Conservation (phyloP, 2,888 invertebrate species). For the Entomobrya proxima region DNA sequence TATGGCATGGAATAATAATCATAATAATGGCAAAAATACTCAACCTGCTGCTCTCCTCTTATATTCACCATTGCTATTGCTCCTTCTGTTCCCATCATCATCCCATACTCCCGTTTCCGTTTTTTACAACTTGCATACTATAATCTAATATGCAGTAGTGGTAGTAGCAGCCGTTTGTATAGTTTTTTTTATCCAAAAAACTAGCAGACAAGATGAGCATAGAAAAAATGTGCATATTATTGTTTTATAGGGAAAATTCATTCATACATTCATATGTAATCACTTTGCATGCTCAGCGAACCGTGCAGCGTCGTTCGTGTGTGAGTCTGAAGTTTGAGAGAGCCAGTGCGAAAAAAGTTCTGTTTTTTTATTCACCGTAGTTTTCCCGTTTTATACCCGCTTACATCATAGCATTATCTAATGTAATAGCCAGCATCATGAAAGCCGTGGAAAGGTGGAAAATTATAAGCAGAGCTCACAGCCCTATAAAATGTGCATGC, state of each 20-base stretch:
- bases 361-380: not conserved
- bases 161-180: no score
- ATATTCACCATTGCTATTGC: not conserved
- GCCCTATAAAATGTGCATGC: not conserved
- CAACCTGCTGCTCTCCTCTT: not conserved
- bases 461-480: not conserved
- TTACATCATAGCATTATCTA: no score
- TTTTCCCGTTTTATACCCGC: no score
- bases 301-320: not conserved
- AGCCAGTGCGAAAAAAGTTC: conserved; percentile 5
- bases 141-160: not conserved
- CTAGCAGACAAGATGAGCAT: no score
- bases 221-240: no score
- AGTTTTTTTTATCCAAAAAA: no score
- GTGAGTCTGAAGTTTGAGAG: conserved; percentile 27
- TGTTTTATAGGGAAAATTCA: not conserved
- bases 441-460: not conserved
- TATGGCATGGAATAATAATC: not conserved
- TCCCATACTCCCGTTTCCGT: not conserved
- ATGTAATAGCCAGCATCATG: not conserved
- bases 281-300: conserved; percentile 34
- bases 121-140: not conserved
- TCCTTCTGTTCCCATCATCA: not conserved
- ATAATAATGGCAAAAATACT: not conserved
- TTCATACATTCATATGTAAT: conserved; percentile 41